Evolutionary conservation across 2,113 vertebrate genomes (phyloP), one percentile per base, ranked within the genome.

Genomic region (Microcebus lehilahytsara): DNA sequence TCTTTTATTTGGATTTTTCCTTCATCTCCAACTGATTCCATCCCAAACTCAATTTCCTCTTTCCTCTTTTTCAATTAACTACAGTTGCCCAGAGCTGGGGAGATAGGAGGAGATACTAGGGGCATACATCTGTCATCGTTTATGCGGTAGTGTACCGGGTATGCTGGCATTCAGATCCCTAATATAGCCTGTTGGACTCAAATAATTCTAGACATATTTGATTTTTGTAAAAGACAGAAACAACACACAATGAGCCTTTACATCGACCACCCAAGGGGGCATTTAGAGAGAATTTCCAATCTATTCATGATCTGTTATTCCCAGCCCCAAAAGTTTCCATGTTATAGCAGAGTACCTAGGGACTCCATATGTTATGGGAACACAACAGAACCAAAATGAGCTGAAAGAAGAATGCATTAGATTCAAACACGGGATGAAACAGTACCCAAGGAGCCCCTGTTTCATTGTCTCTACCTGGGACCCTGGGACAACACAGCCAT

Each of bases 311-410:
- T 98, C 98, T 98, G 98, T 96, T 98, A 99, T 98, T 98, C 98
- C 98, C 98, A 99, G 96, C 98, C 96, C 98, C 98, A 64, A 96
- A 98, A 99, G 98, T 98, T 98, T 99, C 98, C 97, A 96, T 97
- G 98, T 98, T 98, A 98, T 23, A 13, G 98, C 95, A 97, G 97
- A 98, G 77, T 98, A 98, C 96, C 99, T 93, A 97, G 98, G 98
- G 98, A 98, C 98, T 98, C 98, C 99, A 99, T 99, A 98, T 99
- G 99, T 99, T 99, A 98, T 98, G 98, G 99, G 99, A 98, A 98
- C 96, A 75, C 98, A 98, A 97, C 97, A 98, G 98, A 99, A 98
- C 97, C 97, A 98, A 98, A 98, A 98, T 75, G 98, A 99, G 98
- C 97, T 98, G 98, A 98, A 98, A 97, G 97, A 98, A 98, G 97